Base-by-base conservation (phyloP, 2,888 invertebrate species). In the Pachydiplax longipennis region DNA sequence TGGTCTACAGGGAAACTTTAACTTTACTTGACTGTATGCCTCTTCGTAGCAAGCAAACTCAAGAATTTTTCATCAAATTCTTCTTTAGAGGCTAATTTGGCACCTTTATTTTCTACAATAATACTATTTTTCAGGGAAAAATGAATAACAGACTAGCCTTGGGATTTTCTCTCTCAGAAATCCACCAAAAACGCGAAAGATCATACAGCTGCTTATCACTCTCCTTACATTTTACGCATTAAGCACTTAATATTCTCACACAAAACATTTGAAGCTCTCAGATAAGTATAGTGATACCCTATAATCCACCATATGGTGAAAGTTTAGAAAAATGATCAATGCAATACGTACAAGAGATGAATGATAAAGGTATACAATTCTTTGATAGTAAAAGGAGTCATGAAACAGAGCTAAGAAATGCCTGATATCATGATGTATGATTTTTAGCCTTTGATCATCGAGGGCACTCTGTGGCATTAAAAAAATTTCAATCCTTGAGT, bases 181-280 rank as follows among this genome's bases (percentile, higher is more conserved):
- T 61, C 61, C 37, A 37, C 58, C 61, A 87, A 22, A 37, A 65
- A 35, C 22, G 12, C n/a, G 40, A 87, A 61, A 65, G 65, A n/a
- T 65, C 58, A 61, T 65, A 87, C 37, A 65, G 58, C 87, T 61
- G 87, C 87, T 61, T 53, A 61, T 87, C 65, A 87, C 87, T 87
- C 37, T 83, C 61, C 18, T 31, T 61, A 87, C 25, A 37, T 37
- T 22, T 37, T 37, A 61, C 22, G 87, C 61, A 87, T 87, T 35
- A 87, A 87, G 87, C 87, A 87, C 87, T 87, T 87, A 61, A 87
- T 48, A 87, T 73, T 73, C 73, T 73, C 61, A 58, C 87, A 87
- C 87, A 87, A 87, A 58, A 87, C 87, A 87, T 61, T 87, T 65
- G 87, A 87, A 87, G 87, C 87, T 87, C 87, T 87, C 58, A 87